A percentile compares a stretch with the other conserved stretches of the same genome.
Conservation (phyloP, 1,140 invertebrate genomes). For the Agrilus planipennis region DNA sequence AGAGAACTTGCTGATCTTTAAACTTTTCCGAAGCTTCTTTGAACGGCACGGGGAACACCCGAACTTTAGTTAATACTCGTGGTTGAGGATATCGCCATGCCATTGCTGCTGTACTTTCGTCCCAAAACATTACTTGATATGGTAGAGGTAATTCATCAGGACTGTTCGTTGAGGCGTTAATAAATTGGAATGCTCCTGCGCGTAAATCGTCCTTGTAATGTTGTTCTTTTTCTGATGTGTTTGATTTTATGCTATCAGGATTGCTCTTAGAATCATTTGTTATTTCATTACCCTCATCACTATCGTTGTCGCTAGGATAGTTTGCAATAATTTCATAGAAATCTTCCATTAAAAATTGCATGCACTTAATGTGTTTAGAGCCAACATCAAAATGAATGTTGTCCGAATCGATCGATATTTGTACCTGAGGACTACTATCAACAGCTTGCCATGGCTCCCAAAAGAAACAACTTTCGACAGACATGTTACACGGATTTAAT, state of each 20-base stretch:
- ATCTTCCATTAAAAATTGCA: conserved; percentile 35
- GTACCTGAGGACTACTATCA: conserved; percentile 37
- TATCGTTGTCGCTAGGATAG: conserved; percentile 7
- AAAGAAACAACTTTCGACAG: conserved; percentile 36
- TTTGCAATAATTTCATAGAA: conserved; percentile 22
- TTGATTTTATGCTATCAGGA: too few species aligned
- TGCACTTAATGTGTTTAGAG: conserved; percentile 39
- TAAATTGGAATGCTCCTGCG: conserved; percentile 69
- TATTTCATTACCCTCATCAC: neutral
- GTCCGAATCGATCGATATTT: conserved; percentile 40
- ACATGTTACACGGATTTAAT: conserved; percentile 47
- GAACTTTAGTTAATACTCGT: conserved; percentile 56
- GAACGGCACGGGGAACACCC: conserved; percentile 66
- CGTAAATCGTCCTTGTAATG: conserved; percentile 72
- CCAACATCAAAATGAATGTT: conserved; percentile 44
- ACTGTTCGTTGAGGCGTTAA: conserved; percentile 39
- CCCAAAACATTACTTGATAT: conserved; percentile 53
- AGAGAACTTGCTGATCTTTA: conserved; percentile 37
- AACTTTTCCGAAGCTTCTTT: conserved; percentile 35
- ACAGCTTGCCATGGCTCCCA: conserved; percentile 45
- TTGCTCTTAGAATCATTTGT: neutral
- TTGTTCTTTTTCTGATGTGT: conserved; percentile 39
- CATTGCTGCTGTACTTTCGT: conserved; percentile 48
- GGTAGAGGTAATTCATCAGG: conserved; percentile 49
- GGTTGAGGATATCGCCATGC: conserved; percentile 79